Base-by-base conservation (phyloP, 1,140 invertebrate species). In the Latrodectus geometricus region DNA sequence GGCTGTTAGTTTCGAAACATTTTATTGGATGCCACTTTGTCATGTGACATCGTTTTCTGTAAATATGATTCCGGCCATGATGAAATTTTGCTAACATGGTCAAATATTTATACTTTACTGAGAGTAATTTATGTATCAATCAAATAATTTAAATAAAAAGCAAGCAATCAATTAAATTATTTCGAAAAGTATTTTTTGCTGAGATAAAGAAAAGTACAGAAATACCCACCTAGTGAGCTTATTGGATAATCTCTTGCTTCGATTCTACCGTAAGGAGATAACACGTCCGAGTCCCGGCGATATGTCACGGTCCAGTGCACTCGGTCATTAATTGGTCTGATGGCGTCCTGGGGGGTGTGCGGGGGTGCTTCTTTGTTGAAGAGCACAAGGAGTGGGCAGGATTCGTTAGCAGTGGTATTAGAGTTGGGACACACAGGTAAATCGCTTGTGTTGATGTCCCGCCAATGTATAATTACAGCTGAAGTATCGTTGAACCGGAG, bases 311-410 rank as follows among this genome's bases (percentile, higher is more conserved):
- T 89, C 87, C 88, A 88, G 50, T 89, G 88, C 20, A 88, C 76
- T n/a, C 56, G 69, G 12, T 82, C 79, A 49, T 89, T 88, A 0
- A 90, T 56, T 0, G 17, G 11, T 20, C 48, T 48, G 12, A 90
- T 56, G 11, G 35, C 23, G 5, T 86, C 66, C 2, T 81, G 12
- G 4, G 87, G 85, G 0, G 77, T 68, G 85, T 89, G 88, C 11
- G 86, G 23, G 5, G 90, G 90, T n/a, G 90, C 88, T 88, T 90
- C 90, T 52, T 88, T 89, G 12, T 88, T 89, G 79, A 90, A 89
- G 5, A 88, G 83, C 20, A 89, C 89, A 86, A 89, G 89, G 0
- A 89, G 77, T 70, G 90, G 89, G 48, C 56, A 70, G 23, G n/a
- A 79, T 11, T 48, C 14, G 3, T 80, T 79, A 9, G 88, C 9